Percentiles rank a stretch among this genome's conserved stretches.
phyloP scores from a whole-genome alignment of 2,888 invertebrate genomes.

The Coecobrya sp. region DNA sequence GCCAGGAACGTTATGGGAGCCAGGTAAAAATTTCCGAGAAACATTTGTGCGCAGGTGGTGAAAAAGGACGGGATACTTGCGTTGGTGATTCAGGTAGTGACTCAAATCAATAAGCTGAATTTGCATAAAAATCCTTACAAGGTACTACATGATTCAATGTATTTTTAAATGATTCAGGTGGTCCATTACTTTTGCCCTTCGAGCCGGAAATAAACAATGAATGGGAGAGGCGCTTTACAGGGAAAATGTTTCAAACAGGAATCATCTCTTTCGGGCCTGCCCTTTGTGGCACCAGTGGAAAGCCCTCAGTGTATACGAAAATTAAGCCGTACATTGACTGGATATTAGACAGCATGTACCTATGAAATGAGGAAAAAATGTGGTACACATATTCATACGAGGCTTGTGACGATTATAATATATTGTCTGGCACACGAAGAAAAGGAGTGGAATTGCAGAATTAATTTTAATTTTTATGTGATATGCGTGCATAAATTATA shows the following conservation, averaged over 20 bases:
- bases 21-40: no score
- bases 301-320: conserved; percentile 82
- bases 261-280: conserved; percentile 79
- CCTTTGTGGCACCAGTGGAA: conserved; percentile 69
- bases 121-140: no score
- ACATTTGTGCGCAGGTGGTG: conserved; percentile 86
- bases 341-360: conserved; percentile 84
- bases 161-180: conserved; percentile 43
- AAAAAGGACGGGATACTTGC: conserved; percentile 73
- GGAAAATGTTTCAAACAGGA: conserved; percentile 83
- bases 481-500: conserved; percentile 19
- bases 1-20: no score
- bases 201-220: conserved; percentile 6
- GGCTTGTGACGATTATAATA: not conserved
- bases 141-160: no score
- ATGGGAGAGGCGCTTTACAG: not conserved
- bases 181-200: conserved; percentile 64
- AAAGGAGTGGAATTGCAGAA: not conserved
- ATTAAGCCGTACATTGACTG: conserved; percentile 75
- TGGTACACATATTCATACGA: not conserved
- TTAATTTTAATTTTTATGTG: conserved; percentile 1
- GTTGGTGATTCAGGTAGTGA: conserved; percentile 46
- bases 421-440: not conserved
- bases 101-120: no score
- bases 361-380: not conserved